A percentile compares a stretch with the other conserved stretches of the same genome.
phyloP scores from a whole-genome alignment of 92 coral and sea anemone species.

The Siderastrea siderea region DNA sequence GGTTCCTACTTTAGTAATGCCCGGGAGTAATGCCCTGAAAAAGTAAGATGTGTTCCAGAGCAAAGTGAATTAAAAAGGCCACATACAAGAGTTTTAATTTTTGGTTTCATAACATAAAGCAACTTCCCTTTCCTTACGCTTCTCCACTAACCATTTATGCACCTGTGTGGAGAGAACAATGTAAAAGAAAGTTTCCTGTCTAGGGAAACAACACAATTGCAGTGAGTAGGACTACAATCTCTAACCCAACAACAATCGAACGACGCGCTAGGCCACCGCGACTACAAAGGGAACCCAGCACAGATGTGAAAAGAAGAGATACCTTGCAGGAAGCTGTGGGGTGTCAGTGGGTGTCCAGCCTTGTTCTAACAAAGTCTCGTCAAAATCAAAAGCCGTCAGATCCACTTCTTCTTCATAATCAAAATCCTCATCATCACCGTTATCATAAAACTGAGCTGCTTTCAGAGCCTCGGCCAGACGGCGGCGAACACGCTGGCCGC shows the following conservation, averaged over 20 bases:
- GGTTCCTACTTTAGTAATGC: too few species aligned
- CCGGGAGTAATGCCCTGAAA: too few species aligned
- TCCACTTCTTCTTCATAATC: constrained; percentile 98
- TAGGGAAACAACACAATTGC: too few species aligned
- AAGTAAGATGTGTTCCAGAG: neutral
- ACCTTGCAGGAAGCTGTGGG: constrained; percentile 94
- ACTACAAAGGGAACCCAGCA: too few species aligned
- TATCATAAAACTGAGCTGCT: constrained; percentile 56
- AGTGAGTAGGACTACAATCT: too few species aligned
- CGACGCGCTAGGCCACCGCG: too few species aligned
- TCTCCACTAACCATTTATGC: too few species aligned
- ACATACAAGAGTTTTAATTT: neutral
- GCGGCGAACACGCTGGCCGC: constrained; percentile 92
- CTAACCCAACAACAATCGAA: too few species aligned
- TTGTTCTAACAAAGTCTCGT: constrained; percentile 78
- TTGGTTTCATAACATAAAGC: neutral
- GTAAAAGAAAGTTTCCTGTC: too few species aligned
- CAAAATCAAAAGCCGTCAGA: constrained; percentile 92
- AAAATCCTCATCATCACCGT: constrained; percentile 82
- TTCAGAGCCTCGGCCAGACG: constrained; percentile 81
- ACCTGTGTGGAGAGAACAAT: too few species aligned
- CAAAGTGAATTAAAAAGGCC: neutral
- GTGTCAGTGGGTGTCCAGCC: constrained; percentile 93
- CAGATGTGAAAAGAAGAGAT: neutral
- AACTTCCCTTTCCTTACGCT: too few species aligned